phyloP scores from a whole-genome alignment of 2,888 invertebrate genomes.

The Philereme vetulata region DNA sequence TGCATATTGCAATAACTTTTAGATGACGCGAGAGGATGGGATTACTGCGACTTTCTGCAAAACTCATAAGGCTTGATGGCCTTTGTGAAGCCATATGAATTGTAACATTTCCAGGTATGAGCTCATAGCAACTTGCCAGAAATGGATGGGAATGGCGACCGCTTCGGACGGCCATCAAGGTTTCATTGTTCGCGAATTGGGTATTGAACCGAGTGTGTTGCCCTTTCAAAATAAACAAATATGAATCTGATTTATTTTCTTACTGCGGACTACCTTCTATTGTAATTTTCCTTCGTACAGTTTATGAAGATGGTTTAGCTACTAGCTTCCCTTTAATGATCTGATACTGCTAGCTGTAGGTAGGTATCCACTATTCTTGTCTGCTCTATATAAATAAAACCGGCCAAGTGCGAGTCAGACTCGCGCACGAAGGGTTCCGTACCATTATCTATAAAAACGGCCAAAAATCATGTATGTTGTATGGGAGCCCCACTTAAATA shows the following conservation, averaged over 20 bases:
- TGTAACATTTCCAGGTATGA: slow-evolving; percentile 44
- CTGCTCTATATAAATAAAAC: too few species aligned
- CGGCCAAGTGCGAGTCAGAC: too few species aligned
- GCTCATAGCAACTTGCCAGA: slow-evolving; percentile 30
- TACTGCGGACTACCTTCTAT: too few species aligned
- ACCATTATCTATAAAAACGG: too few species aligned
- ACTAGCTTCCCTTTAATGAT: too few species aligned
- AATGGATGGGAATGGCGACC: slow-evolving; percentile 27
- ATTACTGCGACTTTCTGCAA: slow-evolving; percentile 54
- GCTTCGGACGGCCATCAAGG: slow-evolving; percentile 11
- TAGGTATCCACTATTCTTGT: too few species aligned
- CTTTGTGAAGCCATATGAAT: slow-evolving; percentile 44
- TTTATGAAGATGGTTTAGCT: too few species aligned
- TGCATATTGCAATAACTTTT: slow-evolving; percentile 68
- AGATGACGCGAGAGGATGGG: slow-evolving; percentile 54
- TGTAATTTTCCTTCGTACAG: too few species aligned
- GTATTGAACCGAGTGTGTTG: slow-evolving; percentile 10
- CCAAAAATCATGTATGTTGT: too few species aligned
- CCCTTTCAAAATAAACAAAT: slow-evolving; percentile 6
- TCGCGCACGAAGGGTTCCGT: too few species aligned
- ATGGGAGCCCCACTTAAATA: too few species aligned
- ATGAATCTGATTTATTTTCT: neutral
- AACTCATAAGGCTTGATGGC: slow-evolving; percentile 54
- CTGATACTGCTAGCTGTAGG: too few species aligned
- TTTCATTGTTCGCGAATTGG: slow-evolving; percentile 22